Evolutionary conservation across 2,888 invertebrate genomes (phyloP), one percentile per base, ranked within the genome.

Genomic region (Chironomus riparius): DNA sequence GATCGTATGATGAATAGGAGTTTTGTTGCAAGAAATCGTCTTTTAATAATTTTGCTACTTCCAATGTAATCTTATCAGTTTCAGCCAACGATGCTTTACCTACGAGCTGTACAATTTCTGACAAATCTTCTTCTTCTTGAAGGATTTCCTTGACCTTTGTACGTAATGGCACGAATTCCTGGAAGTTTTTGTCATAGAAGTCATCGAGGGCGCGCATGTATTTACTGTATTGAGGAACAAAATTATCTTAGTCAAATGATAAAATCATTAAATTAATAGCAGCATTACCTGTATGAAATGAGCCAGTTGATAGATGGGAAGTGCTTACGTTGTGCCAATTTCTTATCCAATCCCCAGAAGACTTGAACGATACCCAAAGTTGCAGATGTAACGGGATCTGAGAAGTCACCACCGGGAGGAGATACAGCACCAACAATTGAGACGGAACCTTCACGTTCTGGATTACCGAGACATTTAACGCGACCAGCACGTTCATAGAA

Each of bases 221-320:
- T 88, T 99, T 99, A 85, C 96, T 96, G 85, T 82, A 86, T 80
- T 78, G 78, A 76, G 78, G 77, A 76, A 77, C 69, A 72, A 73
- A 74, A 47, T 28, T 28, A 48, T 76, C 13, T 72, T 71, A 77
- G 70, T 18, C 47, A 28, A 47, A 48, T 24, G 15, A 77, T n/a
- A 78, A n/a, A n/a, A n/a, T n/a, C n/a, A n/a, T n/a, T 48, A 56
- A 48, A 3, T 2, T 47, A 71, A 15, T 50, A 71, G 61, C 47
- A 70, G 68, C 18, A n/a, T 76, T 77, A 87, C 88, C 88, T 88
- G 90, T 95, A 95, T 1, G 97, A 98, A 85, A 99, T 98, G 81
- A 99, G 91, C 99, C 99, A 99, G 87, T 99, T 99, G 87, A 99
- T 97, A 80, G 98, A 97, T 77, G 99, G 99, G 90, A 99, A 99